Evolutionary conservation across 2,797 vertebrate species (phyloP).

Genomic region (Brachyalestes nurse): DNA sequence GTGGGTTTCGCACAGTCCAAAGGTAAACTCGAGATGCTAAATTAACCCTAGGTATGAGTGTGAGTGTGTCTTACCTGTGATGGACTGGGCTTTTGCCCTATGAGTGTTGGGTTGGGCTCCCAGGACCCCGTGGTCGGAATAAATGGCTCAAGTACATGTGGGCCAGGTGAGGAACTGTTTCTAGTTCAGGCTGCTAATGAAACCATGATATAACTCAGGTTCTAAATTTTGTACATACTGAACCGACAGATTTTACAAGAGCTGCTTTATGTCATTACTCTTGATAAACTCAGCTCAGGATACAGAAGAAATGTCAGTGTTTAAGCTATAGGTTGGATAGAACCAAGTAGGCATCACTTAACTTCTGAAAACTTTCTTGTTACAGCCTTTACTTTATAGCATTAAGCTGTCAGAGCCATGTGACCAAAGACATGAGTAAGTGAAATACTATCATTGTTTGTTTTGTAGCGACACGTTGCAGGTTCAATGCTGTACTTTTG

Average conservation of each 20-base stretch:
- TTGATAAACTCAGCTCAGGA: background rate
- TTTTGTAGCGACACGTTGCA: background rate
- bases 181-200: background rate
- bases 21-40: too few species aligned
- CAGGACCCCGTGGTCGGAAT: too few species aligned
- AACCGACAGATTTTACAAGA: background rate
- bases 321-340: background rate
- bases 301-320: background rate
- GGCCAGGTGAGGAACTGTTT: background rate
- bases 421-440: too few species aligned
- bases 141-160: too few species aligned
- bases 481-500: background rate
- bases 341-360: background rate
- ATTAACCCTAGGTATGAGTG: too few species aligned
- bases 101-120: too few species aligned
- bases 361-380: too few species aligned
- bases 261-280: background rate
- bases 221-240: background rate
- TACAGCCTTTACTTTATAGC: conserved; percentile 28
- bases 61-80: too few species aligned
- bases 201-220: background rate
- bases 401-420: background rate
- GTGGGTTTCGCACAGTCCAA: too few species aligned
- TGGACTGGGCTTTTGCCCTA: too few species aligned
- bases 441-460: background rate